phyloP scores from a whole-genome alignment of 1,140 invertebrate species.

The Papilio polytes region DNA sequence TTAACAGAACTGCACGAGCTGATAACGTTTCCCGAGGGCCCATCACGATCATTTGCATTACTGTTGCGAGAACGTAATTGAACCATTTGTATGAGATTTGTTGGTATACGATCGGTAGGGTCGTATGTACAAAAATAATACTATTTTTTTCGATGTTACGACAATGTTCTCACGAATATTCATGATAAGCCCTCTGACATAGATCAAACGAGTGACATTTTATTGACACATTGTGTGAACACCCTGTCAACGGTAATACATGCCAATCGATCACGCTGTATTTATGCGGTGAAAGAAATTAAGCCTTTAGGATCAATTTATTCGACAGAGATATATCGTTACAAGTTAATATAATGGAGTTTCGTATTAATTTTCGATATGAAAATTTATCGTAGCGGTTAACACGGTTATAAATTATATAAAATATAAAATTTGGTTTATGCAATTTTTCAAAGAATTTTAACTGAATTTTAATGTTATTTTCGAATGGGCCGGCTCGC shows the following conservation, averaged over 20 bases:
- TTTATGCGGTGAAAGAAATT: conserved; percentile 31
- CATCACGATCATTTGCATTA: too few relatives aligned
- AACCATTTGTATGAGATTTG: too few relatives aligned
- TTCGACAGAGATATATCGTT: conserved; percentile 9
- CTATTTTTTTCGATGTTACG: too few relatives aligned
- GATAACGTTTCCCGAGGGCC: background rate
- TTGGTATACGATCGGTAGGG: too few relatives aligned
- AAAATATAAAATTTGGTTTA: background rate
- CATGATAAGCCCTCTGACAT: background rate
- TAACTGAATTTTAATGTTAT: too few relatives aligned
- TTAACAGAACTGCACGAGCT: background rate
- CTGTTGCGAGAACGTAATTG: too few relatives aligned
- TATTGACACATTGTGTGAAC: conserved; percentile 27
- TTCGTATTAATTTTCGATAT: background rate
- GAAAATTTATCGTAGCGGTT: background rate
- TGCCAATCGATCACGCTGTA: conserved; percentile 22
- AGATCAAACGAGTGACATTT: conserved; percentile 32
- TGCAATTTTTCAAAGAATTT: too few relatives aligned
- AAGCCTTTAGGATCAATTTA: conserved; percentile 33
- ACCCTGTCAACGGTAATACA: conserved; percentile 28
- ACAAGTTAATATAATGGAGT: conserved; percentile 19
- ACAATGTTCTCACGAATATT: too few relatives aligned
- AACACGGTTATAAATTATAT: background rate
- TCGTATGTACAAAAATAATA: too few relatives aligned
- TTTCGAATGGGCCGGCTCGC: too few relatives aligned